phyloP scores from a whole-genome alignment of 2,888 invertebrate species.

The Hermodice carunculata region DNA sequence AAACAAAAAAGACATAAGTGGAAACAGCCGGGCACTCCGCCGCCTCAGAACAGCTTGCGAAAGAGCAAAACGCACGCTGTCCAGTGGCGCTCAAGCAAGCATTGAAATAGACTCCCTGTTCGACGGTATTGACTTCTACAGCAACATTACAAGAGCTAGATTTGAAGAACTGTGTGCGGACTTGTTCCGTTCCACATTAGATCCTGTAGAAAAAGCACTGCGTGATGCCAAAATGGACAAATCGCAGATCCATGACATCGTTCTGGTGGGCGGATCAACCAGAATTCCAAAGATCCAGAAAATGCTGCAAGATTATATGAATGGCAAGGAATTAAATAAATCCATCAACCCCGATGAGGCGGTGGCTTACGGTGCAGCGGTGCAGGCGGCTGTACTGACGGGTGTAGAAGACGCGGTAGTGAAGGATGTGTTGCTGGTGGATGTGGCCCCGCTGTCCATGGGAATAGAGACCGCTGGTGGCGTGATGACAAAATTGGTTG shows the following conservation, averaged over 20 bases:
- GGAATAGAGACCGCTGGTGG: slow-evolving; percentile 75
- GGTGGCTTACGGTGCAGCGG: slow-evolving; percentile 51
- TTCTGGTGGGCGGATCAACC: slow-evolving; percentile 80
- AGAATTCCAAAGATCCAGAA: slow-evolving; percentile 65
- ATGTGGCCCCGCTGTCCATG: slow-evolving; percentile 74
- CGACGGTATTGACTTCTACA: slow-evolving; percentile 63
- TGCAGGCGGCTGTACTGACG: slow-evolving; percentile 33
- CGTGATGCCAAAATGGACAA: slow-evolving; percentile 85
- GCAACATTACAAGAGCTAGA: slow-evolving; percentile 58
- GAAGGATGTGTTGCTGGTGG: slow-evolving; percentile 86
- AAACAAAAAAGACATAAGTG: slow-evolving; percentile 51
- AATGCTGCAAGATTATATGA: slow-evolving; percentile 55
- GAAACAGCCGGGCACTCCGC: slow-evolving; percentile 53
- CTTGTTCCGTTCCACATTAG: slow-evolving; percentile 74
- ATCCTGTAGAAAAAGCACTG: slow-evolving; percentile 84
- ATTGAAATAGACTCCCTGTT: slow-evolving; percentile 62
- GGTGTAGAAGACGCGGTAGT: slow-evolving; percentile 72
- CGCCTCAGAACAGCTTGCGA: slow-evolving; percentile 62
- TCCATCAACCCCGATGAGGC: slow-evolving; percentile 56
- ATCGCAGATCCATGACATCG: slow-evolving; percentile 81
- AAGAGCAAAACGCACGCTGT: slow-evolving; percentile 60
- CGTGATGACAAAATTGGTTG: slow-evolving; percentile 57
- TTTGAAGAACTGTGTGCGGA: slow-evolving; percentile 63
- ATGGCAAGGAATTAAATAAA: slow-evolving; percentile 92
- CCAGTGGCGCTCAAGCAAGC: slow-evolving; percentile 53